A percentile compares a stretch with the other conserved stretches of the same genome.
Conservation (phyloP, 2,113 vertebrate species). For the Psittacara wagleri region DNA sequence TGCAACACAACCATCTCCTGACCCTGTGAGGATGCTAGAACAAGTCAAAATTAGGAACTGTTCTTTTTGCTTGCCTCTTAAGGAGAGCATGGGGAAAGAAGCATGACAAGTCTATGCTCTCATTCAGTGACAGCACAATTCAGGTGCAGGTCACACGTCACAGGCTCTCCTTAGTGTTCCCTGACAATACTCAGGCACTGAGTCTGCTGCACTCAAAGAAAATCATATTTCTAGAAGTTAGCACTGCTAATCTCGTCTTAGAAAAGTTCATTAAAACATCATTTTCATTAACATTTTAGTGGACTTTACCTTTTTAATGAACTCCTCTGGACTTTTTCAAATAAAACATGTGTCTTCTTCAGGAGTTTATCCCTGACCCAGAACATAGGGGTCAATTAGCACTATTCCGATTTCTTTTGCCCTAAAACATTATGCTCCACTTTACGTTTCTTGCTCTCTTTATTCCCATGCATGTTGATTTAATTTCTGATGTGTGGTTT, state of each 20-base stretch:
- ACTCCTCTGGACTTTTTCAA: neutral
- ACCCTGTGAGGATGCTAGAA: neutral
- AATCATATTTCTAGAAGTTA: neutral
- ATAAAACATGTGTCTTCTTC: neutral
- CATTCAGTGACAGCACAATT: neutral
- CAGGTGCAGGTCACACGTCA: neutral
- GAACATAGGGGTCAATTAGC: neutral
- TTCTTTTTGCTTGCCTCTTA: neutral
- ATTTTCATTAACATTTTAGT: neutral
- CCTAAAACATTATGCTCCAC: neutral
- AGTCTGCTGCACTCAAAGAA: neutral
- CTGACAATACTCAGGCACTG: neutral
- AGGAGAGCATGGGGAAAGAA: neutral
- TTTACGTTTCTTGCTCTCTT: neutral
- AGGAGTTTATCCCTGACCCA: neutral
- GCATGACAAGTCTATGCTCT: neutral
- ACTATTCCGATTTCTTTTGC: neutral
- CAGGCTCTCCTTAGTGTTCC: neutral
- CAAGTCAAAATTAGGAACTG: neutral
- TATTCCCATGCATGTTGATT: neutral
- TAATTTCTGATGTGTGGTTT: neutral
- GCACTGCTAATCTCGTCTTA: neutral
- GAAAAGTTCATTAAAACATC: constrained; percentile 7
- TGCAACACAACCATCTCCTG: neutral
- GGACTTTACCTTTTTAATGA: neutral